Percentiles rank a stretch among this genome's conserved stretches.
Evolutionary conservation across 2,888 invertebrate genomes (phyloP).

Genomic region (Nymphalis polychloros): DNA sequence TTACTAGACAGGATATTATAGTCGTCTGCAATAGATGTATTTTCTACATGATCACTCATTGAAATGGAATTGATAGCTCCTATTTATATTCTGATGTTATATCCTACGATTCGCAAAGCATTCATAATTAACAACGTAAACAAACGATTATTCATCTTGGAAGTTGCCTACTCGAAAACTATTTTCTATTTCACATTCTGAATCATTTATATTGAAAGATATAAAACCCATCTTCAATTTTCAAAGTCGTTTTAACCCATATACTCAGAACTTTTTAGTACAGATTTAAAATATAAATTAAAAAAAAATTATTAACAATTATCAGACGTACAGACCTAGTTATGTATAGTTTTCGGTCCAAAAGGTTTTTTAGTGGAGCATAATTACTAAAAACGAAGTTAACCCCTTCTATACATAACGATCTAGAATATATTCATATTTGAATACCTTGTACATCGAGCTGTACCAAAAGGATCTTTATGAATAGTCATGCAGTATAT

Average conservation of each 20-base stretch:
- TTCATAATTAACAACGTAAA: slow-evolving; percentile 27
- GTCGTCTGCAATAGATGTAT: slow-evolving; percentile 16
- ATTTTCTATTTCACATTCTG: neutral
- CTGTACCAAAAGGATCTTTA: neutral
- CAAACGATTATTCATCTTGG: slow-evolving; percentile 22
- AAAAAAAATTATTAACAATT: too few relatives aligned
- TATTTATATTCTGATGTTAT: slow-evolving; percentile 21
- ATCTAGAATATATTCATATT: slow-evolving; percentile 7
- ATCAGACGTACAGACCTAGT: too few relatives aligned
- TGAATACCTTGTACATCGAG: slow-evolving; percentile 2
- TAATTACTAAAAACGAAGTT: too few relatives aligned
- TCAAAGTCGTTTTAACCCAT: too few relatives aligned
- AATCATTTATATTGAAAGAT: too few relatives aligned
- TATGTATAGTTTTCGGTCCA: too few relatives aligned
- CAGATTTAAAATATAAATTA: too few relatives aligned
- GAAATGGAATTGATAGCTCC: slow-evolving; percentile 21
- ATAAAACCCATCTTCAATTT: too few relatives aligned
- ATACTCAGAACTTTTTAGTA: too few relatives aligned
- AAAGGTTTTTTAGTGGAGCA: too few relatives aligned
- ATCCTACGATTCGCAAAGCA: slow-evolving; percentile 14
- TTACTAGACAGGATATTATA: slow-evolving; percentile 25
- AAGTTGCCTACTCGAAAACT: slow-evolving; percentile 8
- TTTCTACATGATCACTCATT: slow-evolving; percentile 22
- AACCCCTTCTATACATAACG: neutral
- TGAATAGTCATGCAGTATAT: slow-evolving; percentile 6